phyloP scores from a whole-genome alignment of 2,113 vertebrate genomes.

The Diadophis punctatus region DNA sequence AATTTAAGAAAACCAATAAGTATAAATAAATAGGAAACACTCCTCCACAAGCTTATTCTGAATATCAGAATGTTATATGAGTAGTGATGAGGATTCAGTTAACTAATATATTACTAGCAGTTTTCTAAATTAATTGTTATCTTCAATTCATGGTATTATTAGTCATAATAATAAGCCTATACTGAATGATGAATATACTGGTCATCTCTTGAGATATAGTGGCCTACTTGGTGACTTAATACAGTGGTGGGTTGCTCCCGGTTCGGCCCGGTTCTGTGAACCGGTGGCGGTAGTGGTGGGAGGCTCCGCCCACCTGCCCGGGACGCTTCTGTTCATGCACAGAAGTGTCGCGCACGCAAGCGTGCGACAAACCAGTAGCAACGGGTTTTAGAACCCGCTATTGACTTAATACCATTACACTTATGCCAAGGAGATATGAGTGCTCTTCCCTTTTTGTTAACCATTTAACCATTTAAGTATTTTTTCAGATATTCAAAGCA shows the following conservation, averaged over 20 bases:
- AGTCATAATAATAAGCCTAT: neutral
- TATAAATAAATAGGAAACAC: neutral
- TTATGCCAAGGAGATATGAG: neutral
- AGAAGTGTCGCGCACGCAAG: too few relatives aligned
- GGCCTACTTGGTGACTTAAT: neutral
- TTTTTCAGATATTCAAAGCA: conserved; percentile 77
- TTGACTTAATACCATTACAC: neutral
- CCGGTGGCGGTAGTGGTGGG: too few relatives aligned
- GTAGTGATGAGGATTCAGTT: neutral
- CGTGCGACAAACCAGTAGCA: too few relatives aligned
- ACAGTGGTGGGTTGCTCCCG: too few relatives aligned
- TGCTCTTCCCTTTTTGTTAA: conserved; percentile 30
- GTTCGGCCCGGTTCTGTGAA: too few relatives aligned
- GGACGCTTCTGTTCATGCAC: too few relatives aligned
- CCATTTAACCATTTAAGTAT: neutral
- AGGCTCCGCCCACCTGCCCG: too few relatives aligned
- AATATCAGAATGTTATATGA: neutral
- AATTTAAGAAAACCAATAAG: neutral
- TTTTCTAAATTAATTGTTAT: neutral
- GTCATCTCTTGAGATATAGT: neutral
- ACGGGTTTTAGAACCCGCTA: too few relatives aligned
- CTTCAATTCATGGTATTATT: neutral
- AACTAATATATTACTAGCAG: neutral
- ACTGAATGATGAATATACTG: neutral
- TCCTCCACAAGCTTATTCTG: neutral